Evolutionary conservation across 1,140 invertebrate species (phyloP).

Genomic region (Mycetomoellerius zeteki): DNA sequence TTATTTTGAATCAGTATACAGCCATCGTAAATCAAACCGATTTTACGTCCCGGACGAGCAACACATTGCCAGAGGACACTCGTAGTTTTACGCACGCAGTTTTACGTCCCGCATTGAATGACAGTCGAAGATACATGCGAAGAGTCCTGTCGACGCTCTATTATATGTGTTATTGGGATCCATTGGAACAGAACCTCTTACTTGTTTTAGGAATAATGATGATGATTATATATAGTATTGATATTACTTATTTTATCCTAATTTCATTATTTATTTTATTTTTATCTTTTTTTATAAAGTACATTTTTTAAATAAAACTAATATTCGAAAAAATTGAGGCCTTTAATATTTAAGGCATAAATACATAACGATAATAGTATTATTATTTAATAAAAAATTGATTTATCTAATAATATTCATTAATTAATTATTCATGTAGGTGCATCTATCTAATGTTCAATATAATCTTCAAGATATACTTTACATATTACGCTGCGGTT

Average conservation of each 20-base stretch:
- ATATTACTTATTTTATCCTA: not conserved
- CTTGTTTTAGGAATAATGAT: not conserved
- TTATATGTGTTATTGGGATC: constrained; percentile 52
- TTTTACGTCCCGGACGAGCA: not conserved
- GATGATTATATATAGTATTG: not conserved
- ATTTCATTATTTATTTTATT: not conserved
- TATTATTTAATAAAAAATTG: constrained; percentile 16
- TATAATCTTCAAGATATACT: constrained; percentile 7
- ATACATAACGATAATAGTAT: not conserved
- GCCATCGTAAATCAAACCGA: constrained; percentile 52
- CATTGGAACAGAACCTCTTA: not conserved
- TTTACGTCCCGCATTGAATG: not conserved
- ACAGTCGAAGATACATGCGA: constrained; percentile 53
- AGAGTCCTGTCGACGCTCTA: constrained; percentile 29
- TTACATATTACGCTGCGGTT: not conserved
- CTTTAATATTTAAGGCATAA: not conserved
- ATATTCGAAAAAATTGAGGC: not conserved
- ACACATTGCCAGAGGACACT: constrained; percentile 25
- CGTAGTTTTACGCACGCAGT: not conserved
- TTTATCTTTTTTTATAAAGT: not conserved
- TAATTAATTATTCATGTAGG: not conserved
- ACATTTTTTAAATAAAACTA: not conserved
- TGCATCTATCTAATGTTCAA: not conserved
- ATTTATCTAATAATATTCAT: constrained; percentile 16
- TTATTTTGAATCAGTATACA: constrained; percentile 35